Base-by-base conservation (phyloP, 1,140 invertebrate species). In the Hypsibius dujardini region DNA sequence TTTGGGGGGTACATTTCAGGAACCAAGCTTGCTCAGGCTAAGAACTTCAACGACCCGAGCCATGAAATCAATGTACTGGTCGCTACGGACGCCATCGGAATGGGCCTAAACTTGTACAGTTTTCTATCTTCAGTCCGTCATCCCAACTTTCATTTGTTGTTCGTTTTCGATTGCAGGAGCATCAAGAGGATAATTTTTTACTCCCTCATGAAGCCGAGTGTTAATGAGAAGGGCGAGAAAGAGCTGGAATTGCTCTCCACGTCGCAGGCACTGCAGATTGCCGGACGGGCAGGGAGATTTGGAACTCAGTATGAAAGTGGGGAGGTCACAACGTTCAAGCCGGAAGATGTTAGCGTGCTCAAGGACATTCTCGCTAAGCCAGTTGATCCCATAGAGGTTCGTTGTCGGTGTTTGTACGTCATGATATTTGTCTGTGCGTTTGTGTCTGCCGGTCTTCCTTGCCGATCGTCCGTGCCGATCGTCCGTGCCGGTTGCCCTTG, bases 81-180 rank as follows among this genome's bases (percentile, higher is more conserved):
- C 0, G 94, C 96, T 1, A 99, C 96, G 1, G 96, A 99, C 84
- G 95, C 96, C 40, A 97, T 99, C 77, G 96, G 96, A 74, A 95
- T 99, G 90, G 96, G 96, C 42, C 83, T 99, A 15, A 99, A 99
- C 85, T 84, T 99, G 88, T 95, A 84, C 87, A 28, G 87, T 85
- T 47, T 56, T 56, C 50, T 12, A 56, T 56, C 50, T 7, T 56
- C 7, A 56, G 28, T 28, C 28, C 50, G 7, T 56, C 50, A 56
- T 56, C 7, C n/a, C 50, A 56, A 56, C 50, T 7, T 56, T 56
- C n/a, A 12, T 15, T 12, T 67, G 62, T 67, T 15, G 62, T 42
- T 67, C 45, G 62, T 14, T 73, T 3, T 71, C 15, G 3, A 71
- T 83, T 82, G 59, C 76, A 94, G 91, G 81, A 92, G 90, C 77